Conservation (phyloP, 2,113 vertebrate species). For the Heloderma charlesbogerti region DNA sequence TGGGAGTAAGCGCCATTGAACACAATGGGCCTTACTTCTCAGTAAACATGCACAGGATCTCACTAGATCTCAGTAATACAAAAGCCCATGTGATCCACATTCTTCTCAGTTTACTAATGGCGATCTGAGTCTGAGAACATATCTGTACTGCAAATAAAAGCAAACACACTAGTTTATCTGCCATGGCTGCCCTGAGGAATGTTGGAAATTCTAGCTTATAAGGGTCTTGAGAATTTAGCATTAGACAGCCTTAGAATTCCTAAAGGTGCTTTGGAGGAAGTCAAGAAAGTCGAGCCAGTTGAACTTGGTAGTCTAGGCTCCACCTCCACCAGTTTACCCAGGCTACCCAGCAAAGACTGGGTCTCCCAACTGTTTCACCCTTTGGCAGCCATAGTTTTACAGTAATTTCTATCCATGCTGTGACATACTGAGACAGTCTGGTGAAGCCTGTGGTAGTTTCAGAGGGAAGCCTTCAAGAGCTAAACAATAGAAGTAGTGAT, state of each 20-base stretch:
- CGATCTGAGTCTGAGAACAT: not conserved
- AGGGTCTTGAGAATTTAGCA: not conserved
- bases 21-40: not conserved
- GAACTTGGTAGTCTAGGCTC: not conserved
- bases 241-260: not conserved
- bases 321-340: not conserved
- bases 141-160: not conserved
- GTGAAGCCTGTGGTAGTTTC: not conserved
- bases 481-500: not conserved
- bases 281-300: not conserved
- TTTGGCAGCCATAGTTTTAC: not conserved
- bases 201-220: not conserved
- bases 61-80: too few relatives aligned
- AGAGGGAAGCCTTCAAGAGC: too few relatives aligned
- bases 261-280: not conserved
- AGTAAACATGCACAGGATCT: not conserved
- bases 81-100: not conserved
- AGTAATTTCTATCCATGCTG: too few relatives aligned
- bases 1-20: not conserved
- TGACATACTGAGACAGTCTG: not conserved
- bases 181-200: not conserved
- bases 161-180: not conserved
- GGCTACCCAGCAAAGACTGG: not conserved
- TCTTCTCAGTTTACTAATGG: not conserved
- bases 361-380: not conserved